These are phyloP conservation scores for Agelas oroides DNA, from an alignment of 37 sponge, comb jelly and placozoan genomes.

Conservation along the genomic window DNA sequence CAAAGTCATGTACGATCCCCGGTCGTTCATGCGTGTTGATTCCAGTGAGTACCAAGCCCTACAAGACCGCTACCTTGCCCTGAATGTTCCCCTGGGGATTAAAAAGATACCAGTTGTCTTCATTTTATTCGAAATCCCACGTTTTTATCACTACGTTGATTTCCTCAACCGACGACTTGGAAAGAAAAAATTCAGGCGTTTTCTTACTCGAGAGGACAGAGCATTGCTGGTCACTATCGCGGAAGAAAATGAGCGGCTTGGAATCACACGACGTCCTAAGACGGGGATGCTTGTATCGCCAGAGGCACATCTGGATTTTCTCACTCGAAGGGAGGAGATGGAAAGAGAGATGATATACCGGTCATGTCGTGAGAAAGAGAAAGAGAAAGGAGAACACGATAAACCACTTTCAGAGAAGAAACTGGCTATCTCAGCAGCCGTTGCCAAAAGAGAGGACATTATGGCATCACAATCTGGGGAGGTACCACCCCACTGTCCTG, in stretches of 20 bases:
- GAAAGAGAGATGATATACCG: constrained; percentile 27
- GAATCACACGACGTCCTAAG: not conserved
- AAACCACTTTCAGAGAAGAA: not conserved
- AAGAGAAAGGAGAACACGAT: not conserved
- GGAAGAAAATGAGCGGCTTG: not conserved
- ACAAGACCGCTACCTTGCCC: constrained; percentile 49
- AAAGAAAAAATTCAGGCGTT: not conserved
- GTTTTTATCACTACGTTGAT: constrained; percentile 67
- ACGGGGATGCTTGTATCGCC: constrained; percentile 27
- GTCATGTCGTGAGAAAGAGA: constrained; percentile 11
- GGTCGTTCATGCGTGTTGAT: constrained; percentile 49
- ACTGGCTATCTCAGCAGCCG: not conserved
- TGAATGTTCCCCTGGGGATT: constrained; percentile 60
- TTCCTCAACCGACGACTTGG: constrained; percentile 43
- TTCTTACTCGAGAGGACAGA: constrained; percentile 34
- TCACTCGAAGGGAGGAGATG: constrained; percentile 34
- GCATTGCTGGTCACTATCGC: not conserved
- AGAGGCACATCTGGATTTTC: constrained; percentile 35
- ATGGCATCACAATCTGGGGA: not conserved
- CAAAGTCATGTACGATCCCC: constrained; percentile 40
- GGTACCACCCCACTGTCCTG: not conserved
- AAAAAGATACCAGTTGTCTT: constrained; percentile 76
- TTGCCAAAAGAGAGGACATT: not conserved
- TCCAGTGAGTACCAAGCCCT: constrained; percentile 42
- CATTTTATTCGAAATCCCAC: constrained; percentile 76